Percentiles rank a stretch among this genome's conserved stretches.
phyloP scores from a whole-genome alignment of 1,140 invertebrate genomes.

The Aethina tumida region DNA sequence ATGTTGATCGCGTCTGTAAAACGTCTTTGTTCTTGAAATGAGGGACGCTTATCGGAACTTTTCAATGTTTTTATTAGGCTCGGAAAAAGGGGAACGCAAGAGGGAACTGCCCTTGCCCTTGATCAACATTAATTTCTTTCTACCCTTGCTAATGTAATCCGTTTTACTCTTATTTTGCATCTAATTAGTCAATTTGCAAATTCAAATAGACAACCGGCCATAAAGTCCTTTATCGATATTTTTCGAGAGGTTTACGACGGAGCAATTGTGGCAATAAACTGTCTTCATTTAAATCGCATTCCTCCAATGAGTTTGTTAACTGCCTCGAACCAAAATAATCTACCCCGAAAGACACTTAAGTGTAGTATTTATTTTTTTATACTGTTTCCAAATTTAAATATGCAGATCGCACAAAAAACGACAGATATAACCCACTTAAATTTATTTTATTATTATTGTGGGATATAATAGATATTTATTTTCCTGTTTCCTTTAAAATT shows the following conservation, averaged over 20 bases:
- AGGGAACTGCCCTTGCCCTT: slow-evolving; percentile 11
- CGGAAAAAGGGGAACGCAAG: no score
- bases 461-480: no score
- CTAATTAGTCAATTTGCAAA: slow-evolving; percentile 19
- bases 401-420: no score
- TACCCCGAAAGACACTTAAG: no score
- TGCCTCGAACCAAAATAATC: no score
- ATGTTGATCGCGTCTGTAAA: slow-evolving; percentile 16
- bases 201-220: neutral
- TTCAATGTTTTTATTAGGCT: slow-evolving; percentile 17
- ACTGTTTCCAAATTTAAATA: no score
- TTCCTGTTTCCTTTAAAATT: no score
- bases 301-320: no score
- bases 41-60: slow-evolving; percentile 16
- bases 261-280: neutral
- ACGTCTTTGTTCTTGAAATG: slow-evolving; percentile 14
- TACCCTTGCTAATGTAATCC: slow-evolving; percentile 11
- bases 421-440: no score
- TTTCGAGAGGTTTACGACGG: neutral
- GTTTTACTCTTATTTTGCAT: slow-evolving; percentile 11
- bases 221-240: neutral
- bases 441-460: no score
- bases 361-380: no score
- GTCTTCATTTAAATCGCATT: neutral
- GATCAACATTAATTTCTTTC: slow-evolving; percentile 15